These are phyloP conservation scores for Sula dactylatra DNA, from an alignment of 2,113 vertebrate genomes.

Conservation along the genomic window DNA sequence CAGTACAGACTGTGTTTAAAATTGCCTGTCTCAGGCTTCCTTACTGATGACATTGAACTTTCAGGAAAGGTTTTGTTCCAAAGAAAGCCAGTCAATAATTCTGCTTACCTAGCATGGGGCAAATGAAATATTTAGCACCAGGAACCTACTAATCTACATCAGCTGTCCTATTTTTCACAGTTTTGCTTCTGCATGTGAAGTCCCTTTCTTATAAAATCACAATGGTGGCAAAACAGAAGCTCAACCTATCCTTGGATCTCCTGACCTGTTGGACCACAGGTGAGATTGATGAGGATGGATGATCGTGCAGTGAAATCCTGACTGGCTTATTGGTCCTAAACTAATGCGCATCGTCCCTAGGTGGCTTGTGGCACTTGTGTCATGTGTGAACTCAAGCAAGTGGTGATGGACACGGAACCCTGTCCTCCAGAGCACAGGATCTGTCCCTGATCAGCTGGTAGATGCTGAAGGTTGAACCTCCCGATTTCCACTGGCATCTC, in stretches of 20 bases:
- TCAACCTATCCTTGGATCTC: background rate
- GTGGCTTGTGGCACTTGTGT: background rate
- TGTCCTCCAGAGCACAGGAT: background rate
- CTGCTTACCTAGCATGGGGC: background rate
- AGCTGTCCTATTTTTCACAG: background rate
- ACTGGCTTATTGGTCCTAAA: background rate
- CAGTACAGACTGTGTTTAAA: background rate
- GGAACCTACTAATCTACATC: background rate
- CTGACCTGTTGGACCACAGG: background rate
- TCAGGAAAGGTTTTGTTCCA: background rate
- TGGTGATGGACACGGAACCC: background rate
- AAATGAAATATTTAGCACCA: background rate
- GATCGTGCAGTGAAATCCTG: background rate
- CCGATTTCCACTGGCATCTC: background rate
- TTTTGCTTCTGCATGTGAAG: background rate
- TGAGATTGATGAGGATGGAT: background rate
- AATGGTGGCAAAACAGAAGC: background rate
- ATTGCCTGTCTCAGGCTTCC: background rate
- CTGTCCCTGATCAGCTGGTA: background rate
- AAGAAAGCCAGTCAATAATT: background rate
- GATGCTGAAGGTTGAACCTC: background rate
- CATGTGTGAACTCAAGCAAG: background rate
- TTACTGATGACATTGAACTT: background rate
- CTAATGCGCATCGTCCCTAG: rapidly evolving
- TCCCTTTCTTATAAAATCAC: background rate